Evolutionary conservation across 2,113 vertebrate genomes (phyloP).

Genomic region (Varanus salvator): DNA sequence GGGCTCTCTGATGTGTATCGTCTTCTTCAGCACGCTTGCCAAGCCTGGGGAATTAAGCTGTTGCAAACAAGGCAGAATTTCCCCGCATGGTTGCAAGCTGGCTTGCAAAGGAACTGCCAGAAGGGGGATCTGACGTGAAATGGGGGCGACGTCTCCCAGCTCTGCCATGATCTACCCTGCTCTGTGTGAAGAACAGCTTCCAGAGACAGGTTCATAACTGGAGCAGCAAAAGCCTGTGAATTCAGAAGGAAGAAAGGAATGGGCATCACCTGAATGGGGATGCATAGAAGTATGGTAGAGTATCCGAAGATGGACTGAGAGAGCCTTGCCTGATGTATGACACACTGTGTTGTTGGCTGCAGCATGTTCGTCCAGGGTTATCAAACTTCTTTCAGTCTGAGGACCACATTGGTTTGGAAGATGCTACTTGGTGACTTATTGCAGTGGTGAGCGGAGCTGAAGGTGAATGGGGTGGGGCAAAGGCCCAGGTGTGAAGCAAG

Average conservation of each 20-base stretch:
- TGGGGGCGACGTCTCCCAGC: neutral
- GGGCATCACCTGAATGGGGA: neutral
- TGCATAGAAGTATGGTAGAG: neutral
- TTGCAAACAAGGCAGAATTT: slow-evolving; percentile 17
- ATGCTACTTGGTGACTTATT: too few species aligned
- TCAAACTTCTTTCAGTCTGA: too few species aligned
- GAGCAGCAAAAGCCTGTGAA: slow-evolving; percentile 25
- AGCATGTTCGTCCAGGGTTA: neutral
- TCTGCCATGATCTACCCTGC: slow-evolving; percentile 12
- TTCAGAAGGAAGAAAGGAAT: neutral
- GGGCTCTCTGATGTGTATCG: neutral
- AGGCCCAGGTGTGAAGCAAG: too few species aligned
- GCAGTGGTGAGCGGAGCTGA: too few species aligned
- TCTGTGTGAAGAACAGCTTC: neutral
- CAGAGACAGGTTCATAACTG: slow-evolving; percentile 23
- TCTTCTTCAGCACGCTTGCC: slow-evolving; percentile 17
- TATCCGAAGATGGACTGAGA: neutral
- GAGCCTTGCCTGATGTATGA: neutral
- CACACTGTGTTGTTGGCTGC: neutral
- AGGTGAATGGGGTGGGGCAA: too few species aligned
- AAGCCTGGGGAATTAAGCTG: slow-evolving; percentile 3
- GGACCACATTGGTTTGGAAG: too few species aligned
- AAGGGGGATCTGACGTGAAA: slow-evolving; percentile 19
- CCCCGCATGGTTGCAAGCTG: slow-evolving; percentile 7
- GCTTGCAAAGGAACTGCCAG: slow-evolving; percentile 5